These are phyloP conservation scores for Apis florea DNA, from an alignment of 1,140 invertebrate species.

Conservation along the genomic window DNA sequence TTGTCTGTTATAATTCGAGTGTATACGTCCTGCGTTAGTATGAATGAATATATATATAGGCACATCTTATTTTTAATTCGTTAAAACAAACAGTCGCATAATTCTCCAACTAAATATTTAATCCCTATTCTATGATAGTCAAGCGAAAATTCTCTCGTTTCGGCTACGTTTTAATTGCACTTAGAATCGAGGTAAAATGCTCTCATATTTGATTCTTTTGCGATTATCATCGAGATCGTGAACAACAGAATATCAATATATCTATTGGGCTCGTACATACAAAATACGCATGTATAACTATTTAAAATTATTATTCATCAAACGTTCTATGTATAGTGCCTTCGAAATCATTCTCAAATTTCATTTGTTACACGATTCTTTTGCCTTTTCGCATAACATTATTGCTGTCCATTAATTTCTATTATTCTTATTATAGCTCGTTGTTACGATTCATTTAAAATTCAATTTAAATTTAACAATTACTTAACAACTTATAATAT, in stretches of 20 bases:
- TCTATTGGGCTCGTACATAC: neutral
- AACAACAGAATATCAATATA: neutral
- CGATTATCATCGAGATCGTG: neutral
- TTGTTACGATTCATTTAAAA: neutral
- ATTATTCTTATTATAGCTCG: neutral
- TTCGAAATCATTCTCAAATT: neutral
- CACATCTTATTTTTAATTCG: neutral
- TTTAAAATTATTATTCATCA: neutral
- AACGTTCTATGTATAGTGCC: neutral
- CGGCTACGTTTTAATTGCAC: slow-evolving; percentile 46
- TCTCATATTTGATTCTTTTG: neutral
- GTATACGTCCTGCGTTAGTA: neutral
- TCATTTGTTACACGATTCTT: neutral
- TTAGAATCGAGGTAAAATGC: slow-evolving; percentile 36
- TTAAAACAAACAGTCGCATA: slow-evolving; percentile 18
- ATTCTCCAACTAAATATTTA: slow-evolving; percentile 6
- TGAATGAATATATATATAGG: slow-evolving; percentile 16
- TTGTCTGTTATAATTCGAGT: neutral
- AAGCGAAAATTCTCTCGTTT: slow-evolving; percentile 29
- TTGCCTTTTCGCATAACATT: neutral
- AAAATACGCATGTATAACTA: neutral
- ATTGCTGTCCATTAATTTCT: neutral
- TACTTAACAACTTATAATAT: neutral
- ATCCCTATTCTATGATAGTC: slow-evolving; percentile 28
- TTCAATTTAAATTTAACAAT: neutral